These are phyloP conservation scores for Brachyistius frenatus DNA, from an alignment of 2,113 vertebrate species.

Conservation along the genomic window DNA sequence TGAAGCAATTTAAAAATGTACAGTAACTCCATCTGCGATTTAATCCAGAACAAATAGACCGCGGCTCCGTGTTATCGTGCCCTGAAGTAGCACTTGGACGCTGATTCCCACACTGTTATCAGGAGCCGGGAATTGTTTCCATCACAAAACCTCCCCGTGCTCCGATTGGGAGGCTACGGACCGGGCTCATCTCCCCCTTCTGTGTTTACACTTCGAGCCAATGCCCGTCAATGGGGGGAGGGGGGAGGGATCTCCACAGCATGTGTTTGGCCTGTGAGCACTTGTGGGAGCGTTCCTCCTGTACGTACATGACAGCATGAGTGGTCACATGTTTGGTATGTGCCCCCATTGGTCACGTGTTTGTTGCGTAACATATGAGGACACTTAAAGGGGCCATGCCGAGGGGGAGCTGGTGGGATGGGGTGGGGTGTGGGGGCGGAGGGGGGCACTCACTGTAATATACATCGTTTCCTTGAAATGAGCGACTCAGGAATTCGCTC, in stretches of 20 bases:
- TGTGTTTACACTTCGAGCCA: background rate
- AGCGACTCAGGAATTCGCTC: conserved; percentile 17
- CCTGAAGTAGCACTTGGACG: background rate
- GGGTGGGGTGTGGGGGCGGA: background rate
- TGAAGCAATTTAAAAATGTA: too few relatives aligned
- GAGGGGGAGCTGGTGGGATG: background rate
- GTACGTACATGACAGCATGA: background rate
- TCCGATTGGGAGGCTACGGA: background rate
- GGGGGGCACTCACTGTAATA: background rate
- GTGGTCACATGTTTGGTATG: conserved; percentile 22
- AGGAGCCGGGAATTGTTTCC: conserved; percentile 1
- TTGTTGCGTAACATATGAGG: background rate
- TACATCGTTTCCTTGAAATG: conserved; percentile 25
- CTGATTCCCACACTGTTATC: conserved; percentile 46
- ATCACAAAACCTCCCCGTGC: conserved; percentile 11
- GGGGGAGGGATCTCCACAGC: too few relatives aligned
- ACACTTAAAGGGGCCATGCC: conserved; percentile 44
- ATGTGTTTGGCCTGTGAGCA: too few relatives aligned
- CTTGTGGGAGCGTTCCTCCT: background rate
- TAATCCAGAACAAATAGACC: too few relatives aligned
- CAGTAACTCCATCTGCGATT: too few relatives aligned
- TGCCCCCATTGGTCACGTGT: background rate
- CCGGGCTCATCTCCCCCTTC: background rate
- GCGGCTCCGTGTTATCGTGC: background rate
- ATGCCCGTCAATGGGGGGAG: background rate